Evolutionary conservation across 2,888 invertebrate genomes (phyloP).

Genomic region (Torymus tubicola): DNA sequence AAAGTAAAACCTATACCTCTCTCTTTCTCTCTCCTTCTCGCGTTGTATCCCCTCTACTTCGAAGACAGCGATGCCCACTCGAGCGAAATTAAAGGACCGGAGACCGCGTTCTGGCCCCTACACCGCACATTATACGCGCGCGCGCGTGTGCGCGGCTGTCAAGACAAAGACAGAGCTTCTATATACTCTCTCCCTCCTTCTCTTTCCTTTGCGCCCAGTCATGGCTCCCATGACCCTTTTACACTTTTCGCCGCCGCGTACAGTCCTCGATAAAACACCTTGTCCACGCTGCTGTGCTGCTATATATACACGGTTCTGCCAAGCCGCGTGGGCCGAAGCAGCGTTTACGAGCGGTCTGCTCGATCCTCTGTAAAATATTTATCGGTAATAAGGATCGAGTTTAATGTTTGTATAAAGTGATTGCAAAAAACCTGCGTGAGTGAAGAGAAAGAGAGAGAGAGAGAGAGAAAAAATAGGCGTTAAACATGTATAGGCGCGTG

Average conservation of each 20-base stretch:
- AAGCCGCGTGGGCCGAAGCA: too few species aligned
- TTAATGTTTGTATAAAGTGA: constrained; percentile 4
- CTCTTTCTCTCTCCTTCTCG: background rate
- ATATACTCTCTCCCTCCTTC: too few species aligned
- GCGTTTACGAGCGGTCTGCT: background rate
- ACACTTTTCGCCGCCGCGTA: constrained; percentile 12
- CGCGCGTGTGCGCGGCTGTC: background rate
- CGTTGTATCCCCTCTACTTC: background rate
- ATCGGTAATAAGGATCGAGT: constrained; percentile 13
- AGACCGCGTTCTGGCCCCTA: constrained; percentile 30
- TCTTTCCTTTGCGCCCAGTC: too few species aligned
- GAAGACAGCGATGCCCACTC: constrained; percentile 45
- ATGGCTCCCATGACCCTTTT: constrained; percentile 42
- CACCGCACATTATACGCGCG: constrained; percentile 22
- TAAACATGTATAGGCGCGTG: too few species aligned
- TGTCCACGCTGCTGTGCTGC: too few species aligned
- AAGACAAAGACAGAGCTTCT: constrained; percentile 31
- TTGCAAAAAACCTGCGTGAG: background rate
- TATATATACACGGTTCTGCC: too few species aligned
- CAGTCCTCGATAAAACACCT: background rate
- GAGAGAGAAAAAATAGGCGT: too few species aligned
- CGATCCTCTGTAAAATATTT: constrained; percentile 5
- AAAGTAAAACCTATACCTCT: constrained; percentile 51
- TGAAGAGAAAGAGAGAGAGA: too few species aligned
- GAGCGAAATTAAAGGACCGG: constrained; percentile 56